A percentile compares a stretch with the other conserved stretches of the same genome.
These are phyloP conservation scores for Strigamia crassipes DNA, from an alignment of 2,888 invertebrate species.

Conservation along the genomic window DNA sequence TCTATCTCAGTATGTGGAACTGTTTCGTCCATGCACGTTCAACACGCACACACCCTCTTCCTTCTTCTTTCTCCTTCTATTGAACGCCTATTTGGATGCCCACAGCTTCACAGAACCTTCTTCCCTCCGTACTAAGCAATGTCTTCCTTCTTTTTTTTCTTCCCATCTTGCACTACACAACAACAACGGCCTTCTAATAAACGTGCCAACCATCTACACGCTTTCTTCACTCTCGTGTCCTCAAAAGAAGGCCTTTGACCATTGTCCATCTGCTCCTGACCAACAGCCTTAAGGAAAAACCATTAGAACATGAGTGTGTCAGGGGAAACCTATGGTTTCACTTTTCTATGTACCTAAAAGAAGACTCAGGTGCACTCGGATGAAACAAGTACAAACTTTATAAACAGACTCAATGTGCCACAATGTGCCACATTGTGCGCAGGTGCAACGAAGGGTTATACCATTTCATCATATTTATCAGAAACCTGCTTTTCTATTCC, in stretches of 20 bases:
- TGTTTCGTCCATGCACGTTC: constrained; percentile 39
- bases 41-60: constrained; percentile 32
- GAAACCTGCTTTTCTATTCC: neutral
- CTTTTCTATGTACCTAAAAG: constrained; percentile 9
- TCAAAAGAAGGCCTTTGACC: constrained; percentile 22
- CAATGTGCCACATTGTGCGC: constrained; percentile 2
- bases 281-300: constrained; percentile 33
- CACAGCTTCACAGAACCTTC: constrained; percentile 1
- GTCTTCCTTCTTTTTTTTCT: constrained; percentile 1
- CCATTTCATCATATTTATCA: constrained; percentile 18
- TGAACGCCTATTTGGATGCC: constrained; percentile 40
- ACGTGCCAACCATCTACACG: constrained; percentile 30
- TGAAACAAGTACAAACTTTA: neutral
- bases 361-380: constrained; percentile 36
- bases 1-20: constrained; percentile 15
- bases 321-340: constrained; percentile 34
- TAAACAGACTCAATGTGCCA: neutral
- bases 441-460: constrained; percentile 23
- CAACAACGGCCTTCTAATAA: constrained; percentile 37
- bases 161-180: constrained; percentile 11
- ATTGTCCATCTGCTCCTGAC: constrained; percentile 24
- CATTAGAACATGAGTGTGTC: constrained; percentile 27
- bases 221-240: neutral
- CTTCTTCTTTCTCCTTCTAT: constrained; percentile 38
- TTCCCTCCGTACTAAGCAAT: neutral